phyloP scores from a whole-genome alignment of 2,797 vertebrate genomes.

The Halcyon smyrnensis region DNA sequence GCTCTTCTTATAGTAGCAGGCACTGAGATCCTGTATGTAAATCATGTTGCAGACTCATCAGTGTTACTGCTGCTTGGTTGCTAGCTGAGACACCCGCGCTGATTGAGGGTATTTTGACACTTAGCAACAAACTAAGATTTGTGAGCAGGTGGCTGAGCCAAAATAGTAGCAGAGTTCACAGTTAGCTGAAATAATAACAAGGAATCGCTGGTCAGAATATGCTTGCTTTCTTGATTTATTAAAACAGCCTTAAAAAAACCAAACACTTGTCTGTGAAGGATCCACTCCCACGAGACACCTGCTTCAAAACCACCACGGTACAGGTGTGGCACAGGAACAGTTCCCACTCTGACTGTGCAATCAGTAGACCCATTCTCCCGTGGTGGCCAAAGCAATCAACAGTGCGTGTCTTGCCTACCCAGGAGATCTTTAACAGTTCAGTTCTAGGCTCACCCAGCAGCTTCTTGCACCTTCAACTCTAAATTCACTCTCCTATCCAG shows the following conservation, averaged over 20 bases:
- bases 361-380: neutral
- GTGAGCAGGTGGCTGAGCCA: constrained; percentile 73
- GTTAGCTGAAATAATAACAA: constrained; percentile 73
- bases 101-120: constrained; percentile 77
- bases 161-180: constrained; percentile 72
- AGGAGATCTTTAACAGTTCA: neutral
- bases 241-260: constrained; percentile 29
- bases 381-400: neutral
- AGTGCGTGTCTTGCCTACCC: neutral
- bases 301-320: neutral
- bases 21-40: constrained; percentile 34
- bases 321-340: constrained; percentile 17
- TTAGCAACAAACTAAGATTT: constrained; percentile 71
- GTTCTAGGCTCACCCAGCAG: neutral
- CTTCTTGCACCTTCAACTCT: neutral
- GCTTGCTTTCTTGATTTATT: constrained; percentile 61
- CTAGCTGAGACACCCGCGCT: constrained; percentile 65
- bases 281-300: constrained; percentile 55
- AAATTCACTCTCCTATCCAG: neutral
- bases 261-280: neutral
- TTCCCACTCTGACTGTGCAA: neutral
- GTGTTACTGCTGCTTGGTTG: constrained; percentile 64
- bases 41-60: constrained; percentile 69
- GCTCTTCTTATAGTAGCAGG: constrained; percentile 32
- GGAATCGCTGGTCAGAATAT: constrained; percentile 69